phyloP scores from a whole-genome alignment of 2,888 invertebrate species.

The Brachyopa scutellaris region DNA sequence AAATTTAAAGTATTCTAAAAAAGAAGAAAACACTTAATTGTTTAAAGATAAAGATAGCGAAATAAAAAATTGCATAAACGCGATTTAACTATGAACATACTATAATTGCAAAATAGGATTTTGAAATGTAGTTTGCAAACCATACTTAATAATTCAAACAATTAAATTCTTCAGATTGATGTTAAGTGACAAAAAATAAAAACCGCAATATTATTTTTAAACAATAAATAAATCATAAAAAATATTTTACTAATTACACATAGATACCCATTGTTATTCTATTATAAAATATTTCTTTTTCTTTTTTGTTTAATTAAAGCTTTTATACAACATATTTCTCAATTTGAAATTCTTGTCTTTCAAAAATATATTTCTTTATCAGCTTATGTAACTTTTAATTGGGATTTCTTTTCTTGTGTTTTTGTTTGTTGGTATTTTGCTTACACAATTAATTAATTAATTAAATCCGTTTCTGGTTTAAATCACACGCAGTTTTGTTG shows the following conservation, averaged over 20 bases:
- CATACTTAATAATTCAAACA: constrained; percentile 38
- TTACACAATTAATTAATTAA: constrained; percentile 37
- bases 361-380: constrained; percentile 37
- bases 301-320: constrained; percentile 56
- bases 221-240: constrained; percentile 25
- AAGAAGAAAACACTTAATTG: background rate
- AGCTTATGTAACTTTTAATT: constrained; percentile 47
- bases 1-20: background rate
- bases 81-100: constrained; percentile 12
- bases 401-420: constrained; percentile 9
- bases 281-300: constrained; percentile 18
- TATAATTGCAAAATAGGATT: constrained; percentile 36
- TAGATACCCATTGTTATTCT: constrained; percentile 68
- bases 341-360: constrained; percentile 38
- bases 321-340: constrained; percentile 59
- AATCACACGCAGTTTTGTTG: constrained; percentile 22
- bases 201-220: background rate
- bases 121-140: constrained; percentile 49
- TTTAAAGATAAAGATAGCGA: background rate
- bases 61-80: constrained; percentile 1
- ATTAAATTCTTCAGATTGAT: constrained; percentile 28
- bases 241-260: constrained; percentile 63
- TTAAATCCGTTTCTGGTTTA: constrained; percentile 11
- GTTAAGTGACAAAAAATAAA: constrained; percentile 29
- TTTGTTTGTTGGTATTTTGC: constrained; percentile 17